A percentile compares a stretch with the other conserved stretches of the same genome.
Conservation (phyloP, 2,888 invertebrate species). For the Hirtodrosophila confusa region DNA sequence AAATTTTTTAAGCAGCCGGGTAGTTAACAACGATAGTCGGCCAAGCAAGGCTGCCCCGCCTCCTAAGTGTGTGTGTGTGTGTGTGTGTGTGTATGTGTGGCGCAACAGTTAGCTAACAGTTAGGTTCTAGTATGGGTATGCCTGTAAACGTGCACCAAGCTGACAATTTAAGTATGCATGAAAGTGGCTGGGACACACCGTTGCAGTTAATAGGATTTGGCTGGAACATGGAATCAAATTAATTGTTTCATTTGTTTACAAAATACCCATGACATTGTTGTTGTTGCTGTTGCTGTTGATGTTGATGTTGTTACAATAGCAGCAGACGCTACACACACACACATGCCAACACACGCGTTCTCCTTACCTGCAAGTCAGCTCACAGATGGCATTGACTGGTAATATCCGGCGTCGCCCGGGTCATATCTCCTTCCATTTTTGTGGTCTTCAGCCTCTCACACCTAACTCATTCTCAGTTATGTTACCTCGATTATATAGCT, state of each 20-base stretch:
- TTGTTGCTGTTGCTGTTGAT: conserved; percentile 43
- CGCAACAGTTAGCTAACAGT: conserved; percentile 68
- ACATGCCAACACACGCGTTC: not conserved
- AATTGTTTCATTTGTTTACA: conserved; percentile 75
- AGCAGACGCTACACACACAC: not conserved
- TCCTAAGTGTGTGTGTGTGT: conserved; percentile 1
- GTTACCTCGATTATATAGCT: too few species aligned
- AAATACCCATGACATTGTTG: conserved; percentile 45
- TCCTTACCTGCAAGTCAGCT: not conserved
- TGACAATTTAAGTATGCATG: conserved; percentile 77
- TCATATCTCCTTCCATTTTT: too few species aligned
- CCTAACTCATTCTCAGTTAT: too few species aligned
- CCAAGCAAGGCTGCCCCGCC: not conserved
- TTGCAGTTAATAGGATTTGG: conserved; percentile 70
- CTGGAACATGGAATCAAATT: conserved; percentile 68
- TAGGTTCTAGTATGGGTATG: conserved; percentile 48
- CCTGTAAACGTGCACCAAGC: conserved; percentile 59
- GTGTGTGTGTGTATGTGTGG: conserved; percentile 1
- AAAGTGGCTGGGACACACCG: conserved; percentile 39
- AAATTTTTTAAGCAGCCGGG: conserved; percentile 40
- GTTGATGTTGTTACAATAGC: conserved; percentile 35
- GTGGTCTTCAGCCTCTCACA: too few species aligned
- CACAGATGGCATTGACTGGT: too few species aligned
- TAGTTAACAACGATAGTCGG: conserved; percentile 31
- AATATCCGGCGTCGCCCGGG: too few species aligned